phyloP scores from a whole-genome alignment of 1,140 invertebrate genomes.

The Acarapis woodi region DNA sequence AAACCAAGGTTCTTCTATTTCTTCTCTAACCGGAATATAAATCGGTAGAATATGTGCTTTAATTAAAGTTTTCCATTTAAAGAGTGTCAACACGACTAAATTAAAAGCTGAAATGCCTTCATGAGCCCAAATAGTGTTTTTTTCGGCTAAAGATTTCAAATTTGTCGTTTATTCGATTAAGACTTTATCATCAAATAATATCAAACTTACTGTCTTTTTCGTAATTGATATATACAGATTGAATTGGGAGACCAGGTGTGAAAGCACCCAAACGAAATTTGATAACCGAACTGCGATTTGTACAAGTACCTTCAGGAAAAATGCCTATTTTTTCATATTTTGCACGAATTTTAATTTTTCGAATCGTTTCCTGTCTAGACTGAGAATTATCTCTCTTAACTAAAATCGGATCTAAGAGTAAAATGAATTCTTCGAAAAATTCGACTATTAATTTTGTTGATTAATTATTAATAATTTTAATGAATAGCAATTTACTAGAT shows the following conservation, averaged over 20 bases:
- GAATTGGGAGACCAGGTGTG: constrained; percentile 7
- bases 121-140: constrained; percentile 8
- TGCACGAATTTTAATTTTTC: neutral
- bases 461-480: too few relatives aligned
- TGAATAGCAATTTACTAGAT: too few relatives aligned
- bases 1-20: constrained; percentile 3
- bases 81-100: constrained; percentile 6
- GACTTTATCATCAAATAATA: neutral
- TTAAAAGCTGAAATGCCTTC: constrained; percentile 1
- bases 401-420: constrained; percentile 5
- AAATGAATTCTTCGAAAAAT: constrained; percentile 1
- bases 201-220: constrained; percentile 1
- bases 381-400: constrained; percentile 4
- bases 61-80: neutral
- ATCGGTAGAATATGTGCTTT: constrained; percentile 4
- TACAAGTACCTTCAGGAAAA: constrained; percentile 10
- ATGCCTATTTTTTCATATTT: constrained; percentile 9
- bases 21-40: constrained; percentile 4
- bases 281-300: constrained; percentile 4
- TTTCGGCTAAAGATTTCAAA: neutral
- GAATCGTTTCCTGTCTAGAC: neutral
- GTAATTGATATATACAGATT: constrained; percentile 3
- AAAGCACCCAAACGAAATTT: constrained; percentile 9
- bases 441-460: too few relatives aligned
- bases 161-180: neutral